phyloP scores from a whole-genome alignment of 2,888 invertebrate species.

The Blastobasis adustella region DNA sequence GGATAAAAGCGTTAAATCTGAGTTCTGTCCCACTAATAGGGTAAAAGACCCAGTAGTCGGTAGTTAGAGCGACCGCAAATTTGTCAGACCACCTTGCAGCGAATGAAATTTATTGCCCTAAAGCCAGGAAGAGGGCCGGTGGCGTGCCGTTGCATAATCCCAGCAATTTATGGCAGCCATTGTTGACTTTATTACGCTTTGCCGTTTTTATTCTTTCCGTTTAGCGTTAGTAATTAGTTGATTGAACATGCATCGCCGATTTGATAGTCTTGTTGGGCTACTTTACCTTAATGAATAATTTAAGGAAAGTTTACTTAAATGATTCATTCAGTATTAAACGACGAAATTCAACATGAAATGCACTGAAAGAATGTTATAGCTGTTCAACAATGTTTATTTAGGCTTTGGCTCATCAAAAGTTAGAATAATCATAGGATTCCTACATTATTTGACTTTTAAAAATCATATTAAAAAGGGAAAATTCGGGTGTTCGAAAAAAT shows the following conservation, averaged over 20 bases:
- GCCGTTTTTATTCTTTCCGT: conserved; percentile 48
- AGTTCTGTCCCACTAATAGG: conserved; percentile 25
- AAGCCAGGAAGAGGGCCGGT: conserved; percentile 64
- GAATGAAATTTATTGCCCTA: conserved; percentile 66
- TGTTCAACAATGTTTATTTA: too few relatives aligned
- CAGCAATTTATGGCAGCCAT: conserved; percentile 61
- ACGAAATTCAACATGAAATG: too few relatives aligned
- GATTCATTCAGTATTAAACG: too few relatives aligned
- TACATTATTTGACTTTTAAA: too few relatives aligned
- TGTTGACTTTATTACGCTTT: conserved; percentile 56
- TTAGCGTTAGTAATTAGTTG: conserved; percentile 17
- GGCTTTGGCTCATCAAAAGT: too few relatives aligned
- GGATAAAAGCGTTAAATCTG: too few relatives aligned
- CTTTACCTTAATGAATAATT: background rate
- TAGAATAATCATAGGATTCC: too few relatives aligned
- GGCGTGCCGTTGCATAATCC: conserved; percentile 70
- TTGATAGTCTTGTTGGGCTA: background rate
- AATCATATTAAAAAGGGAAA: too few relatives aligned
- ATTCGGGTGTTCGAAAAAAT: too few relatives aligned
- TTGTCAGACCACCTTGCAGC: conserved; percentile 73
- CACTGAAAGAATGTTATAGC: too few relatives aligned
- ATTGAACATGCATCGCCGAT: background rate
- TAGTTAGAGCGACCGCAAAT: conserved; percentile 62
- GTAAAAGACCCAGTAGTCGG: conserved; percentile 38
- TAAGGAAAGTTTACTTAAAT: background rate